A percentile compares a stretch with the other conserved stretches of the same genome.
Evolutionary conservation across 2,888 invertebrate genomes (phyloP).

Genomic region (Brachyptera putata): DNA sequence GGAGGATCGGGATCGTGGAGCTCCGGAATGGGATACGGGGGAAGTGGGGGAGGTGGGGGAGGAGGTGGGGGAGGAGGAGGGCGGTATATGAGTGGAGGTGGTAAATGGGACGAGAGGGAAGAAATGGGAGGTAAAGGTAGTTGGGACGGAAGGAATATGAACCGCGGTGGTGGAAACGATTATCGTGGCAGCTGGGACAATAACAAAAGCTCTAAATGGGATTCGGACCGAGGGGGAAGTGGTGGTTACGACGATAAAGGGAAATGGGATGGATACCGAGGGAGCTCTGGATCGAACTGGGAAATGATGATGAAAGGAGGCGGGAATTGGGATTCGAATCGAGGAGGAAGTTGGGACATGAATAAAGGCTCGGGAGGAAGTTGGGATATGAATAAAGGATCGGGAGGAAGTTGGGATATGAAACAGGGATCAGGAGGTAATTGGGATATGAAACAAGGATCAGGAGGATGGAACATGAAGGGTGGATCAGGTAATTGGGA

Average conservation of each 20-base stretch:
- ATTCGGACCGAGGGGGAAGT: background rate
- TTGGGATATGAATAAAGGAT: background rate
- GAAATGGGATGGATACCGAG: background rate
- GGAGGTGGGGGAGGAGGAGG: too few species aligned
- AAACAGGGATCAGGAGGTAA: background rate
- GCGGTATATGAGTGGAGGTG: background rate
- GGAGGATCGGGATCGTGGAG: too few species aligned
- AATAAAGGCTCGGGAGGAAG: slow-evolving; percentile 4
- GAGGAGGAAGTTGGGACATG: background rate
- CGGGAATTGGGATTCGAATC: background rate
- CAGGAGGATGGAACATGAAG: background rate
- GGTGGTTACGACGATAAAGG: background rate
- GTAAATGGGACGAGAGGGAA: background rate
- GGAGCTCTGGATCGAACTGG: background rate
- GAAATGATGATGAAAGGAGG: slow-evolving; percentile 11
- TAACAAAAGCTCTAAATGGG: slow-evolving; percentile 17
- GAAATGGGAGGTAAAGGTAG: background rate
- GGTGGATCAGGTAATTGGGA: slow-evolving; percentile 9
- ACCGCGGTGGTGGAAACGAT: background rate
- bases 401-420: slow-evolving; percentile 13
- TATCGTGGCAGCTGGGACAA: too few species aligned
- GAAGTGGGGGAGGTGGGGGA: too few species aligned
- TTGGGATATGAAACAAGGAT: background rate
- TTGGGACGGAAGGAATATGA: background rate
- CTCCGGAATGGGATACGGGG: too few species aligned